Evolutionary conservation across 2,797 vertebrate species (phyloP).

Genomic region (Poecilia wingei): DNA sequence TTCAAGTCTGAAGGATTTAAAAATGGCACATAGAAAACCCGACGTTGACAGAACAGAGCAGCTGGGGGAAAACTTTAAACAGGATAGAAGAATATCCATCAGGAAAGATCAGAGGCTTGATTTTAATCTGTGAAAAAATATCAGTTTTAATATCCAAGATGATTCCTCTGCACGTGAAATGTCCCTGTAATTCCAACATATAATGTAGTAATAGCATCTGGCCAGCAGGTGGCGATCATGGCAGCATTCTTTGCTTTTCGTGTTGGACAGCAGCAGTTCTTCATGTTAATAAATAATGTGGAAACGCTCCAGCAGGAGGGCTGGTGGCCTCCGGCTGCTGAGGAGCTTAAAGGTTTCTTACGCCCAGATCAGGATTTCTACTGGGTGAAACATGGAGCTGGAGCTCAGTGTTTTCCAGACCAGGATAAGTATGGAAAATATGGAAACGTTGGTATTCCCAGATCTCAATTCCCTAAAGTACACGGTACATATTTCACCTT

Average conservation of each 20-base stretch:
- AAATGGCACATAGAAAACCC: constrained; percentile 17
- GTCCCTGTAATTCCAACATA: neutral
- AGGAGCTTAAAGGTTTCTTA: neutral
- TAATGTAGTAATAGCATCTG: neutral
- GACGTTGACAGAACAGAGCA: neutral
- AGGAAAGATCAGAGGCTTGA: neutral
- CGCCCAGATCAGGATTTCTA: neutral
- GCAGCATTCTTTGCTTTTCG: neutral
- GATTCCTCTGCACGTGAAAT: neutral
- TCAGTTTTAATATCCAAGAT: neutral
- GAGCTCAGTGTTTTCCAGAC: neutral
- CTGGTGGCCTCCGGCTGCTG: neutral
- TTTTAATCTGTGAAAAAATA: neutral
- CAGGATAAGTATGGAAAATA: neutral
- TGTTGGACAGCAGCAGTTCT: neutral
- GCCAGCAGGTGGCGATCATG: constrained; percentile 1
- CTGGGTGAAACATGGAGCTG: neutral
- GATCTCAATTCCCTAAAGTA: neutral
- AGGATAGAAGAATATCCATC: neutral
- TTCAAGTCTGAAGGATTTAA: constrained; percentile 37
- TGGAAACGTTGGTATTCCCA: neutral
- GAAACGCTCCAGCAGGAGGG: neutral
- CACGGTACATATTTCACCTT: neutral
- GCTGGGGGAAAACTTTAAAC: neutral
- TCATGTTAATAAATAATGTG: neutral